Evolutionary conservation across 1,140 invertebrate genomes (phyloP).

Genomic region (Periplaneta americana): DNA sequence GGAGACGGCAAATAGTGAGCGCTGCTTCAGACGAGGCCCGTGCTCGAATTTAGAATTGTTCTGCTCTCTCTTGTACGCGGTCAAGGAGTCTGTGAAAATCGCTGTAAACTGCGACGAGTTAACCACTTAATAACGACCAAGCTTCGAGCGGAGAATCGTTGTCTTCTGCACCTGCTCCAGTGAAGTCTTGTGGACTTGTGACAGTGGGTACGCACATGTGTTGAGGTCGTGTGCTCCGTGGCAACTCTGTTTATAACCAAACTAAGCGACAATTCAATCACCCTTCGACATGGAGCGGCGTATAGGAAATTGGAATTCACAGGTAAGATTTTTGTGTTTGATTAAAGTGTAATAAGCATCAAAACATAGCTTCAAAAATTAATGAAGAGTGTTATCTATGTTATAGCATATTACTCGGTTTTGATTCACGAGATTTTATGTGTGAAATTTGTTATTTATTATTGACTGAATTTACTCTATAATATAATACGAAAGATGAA

Average conservation of each 20-base stretch:
- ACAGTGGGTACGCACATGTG: background rate
- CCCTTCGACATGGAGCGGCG: background rate
- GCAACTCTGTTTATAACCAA: background rate
- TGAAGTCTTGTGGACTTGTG: background rate
- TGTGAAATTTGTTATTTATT: too few species aligned
- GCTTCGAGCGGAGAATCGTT: background rate
- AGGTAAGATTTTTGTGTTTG: background rate
- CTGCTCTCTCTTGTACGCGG: background rate
- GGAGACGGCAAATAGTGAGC: background rate
- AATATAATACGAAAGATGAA: too few species aligned
- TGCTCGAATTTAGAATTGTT: background rate
- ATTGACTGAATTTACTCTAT: too few species aligned
- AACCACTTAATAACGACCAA: too few species aligned
- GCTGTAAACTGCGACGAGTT: background rate
- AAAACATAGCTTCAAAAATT: background rate
- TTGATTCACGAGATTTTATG: too few species aligned
- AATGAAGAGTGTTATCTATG: background rate
- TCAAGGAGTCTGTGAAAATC: background rate
- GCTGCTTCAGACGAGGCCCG: background rate
- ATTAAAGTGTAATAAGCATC: background rate
- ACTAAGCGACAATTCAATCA: background rate
- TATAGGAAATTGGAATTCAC: background rate
- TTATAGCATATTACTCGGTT: too few species aligned
- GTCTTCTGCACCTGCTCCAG: background rate
- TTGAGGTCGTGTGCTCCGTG: background rate